Evolutionary conservation across 2,797 vertebrate genomes (phyloP).

Genomic region (Coluber constrictor): DNA sequence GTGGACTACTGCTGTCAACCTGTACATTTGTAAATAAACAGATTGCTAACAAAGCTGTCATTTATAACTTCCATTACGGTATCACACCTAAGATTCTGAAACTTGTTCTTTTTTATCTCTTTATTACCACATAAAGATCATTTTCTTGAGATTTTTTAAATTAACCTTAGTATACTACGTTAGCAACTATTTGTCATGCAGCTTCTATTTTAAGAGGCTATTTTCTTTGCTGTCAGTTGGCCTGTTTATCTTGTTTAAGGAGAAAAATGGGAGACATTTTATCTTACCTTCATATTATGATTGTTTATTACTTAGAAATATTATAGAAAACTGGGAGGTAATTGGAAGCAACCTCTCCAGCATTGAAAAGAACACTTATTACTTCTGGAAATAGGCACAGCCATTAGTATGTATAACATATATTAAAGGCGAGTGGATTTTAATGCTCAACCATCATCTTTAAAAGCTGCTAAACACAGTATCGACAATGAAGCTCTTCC

Average conservation of each 20-base stretch:
- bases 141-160: neutral
- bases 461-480: neutral
- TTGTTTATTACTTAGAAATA: neutral
- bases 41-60: slow-evolving; percentile 7
- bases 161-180: neutral
- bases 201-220: neutral
- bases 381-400: neutral
- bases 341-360: neutral
- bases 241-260: neutral
- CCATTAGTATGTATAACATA: neutral
- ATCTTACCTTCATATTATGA: neutral
- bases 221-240: neutral
- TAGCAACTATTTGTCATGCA: neutral
- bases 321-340: neutral
- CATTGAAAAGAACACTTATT: neutral
- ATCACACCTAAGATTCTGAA: neutral
- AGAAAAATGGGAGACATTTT: neutral
- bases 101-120: neutral
- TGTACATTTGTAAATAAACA: slow-evolving; percentile 29
- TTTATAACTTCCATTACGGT: neutral
- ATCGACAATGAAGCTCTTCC: neutral
- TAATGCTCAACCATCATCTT: neutral
- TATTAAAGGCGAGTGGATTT: neutral
- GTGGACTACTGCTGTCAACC: neutral
- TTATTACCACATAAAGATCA: neutral